Evolutionary conservation across 1,140 invertebrate genomes (phyloP).

Genomic region (Drosophila orosa): DNA sequence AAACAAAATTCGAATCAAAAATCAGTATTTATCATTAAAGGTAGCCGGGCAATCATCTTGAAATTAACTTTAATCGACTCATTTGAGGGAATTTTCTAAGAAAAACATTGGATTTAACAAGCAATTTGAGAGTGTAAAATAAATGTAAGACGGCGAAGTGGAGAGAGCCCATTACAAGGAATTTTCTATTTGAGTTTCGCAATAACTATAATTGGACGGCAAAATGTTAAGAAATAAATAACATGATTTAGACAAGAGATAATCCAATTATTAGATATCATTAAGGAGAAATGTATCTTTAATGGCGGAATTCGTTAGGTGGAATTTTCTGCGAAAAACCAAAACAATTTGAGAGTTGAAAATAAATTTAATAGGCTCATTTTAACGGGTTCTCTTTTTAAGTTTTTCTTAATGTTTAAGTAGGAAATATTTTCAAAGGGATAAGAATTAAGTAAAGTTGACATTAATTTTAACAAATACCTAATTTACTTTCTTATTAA

Average conservation of each 20-base stretch:
- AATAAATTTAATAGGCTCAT: not conserved
- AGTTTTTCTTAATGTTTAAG: not conserved
- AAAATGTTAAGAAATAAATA: slow-evolving; percentile 22
- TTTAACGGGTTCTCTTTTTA: not conserved
- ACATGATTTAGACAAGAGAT: slow-evolving; percentile 10
- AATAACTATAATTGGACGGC: slow-evolving; percentile 7
- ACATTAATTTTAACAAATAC: not conserved
- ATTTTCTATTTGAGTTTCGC: slow-evolving; percentile 8
- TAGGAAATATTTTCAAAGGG: too few relatives aligned
- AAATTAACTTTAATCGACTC: slow-evolving; percentile 5
- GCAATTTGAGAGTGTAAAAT: slow-evolving; percentile 15
- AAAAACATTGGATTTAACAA: slow-evolving; percentile 1
- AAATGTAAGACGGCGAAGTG: not conserved
- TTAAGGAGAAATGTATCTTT: not conserved
- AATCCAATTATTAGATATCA: slow-evolving; percentile 19
- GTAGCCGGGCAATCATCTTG: slow-evolving; percentile 9
- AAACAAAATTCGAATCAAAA: not conserved
- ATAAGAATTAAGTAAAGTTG: not conserved
- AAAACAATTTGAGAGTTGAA: not conserved
- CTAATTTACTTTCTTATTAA: not conserved
- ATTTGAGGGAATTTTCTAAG: slow-evolving; percentile 9
- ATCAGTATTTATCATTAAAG: slow-evolving; percentile 13
- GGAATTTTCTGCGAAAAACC: slow-evolving; percentile 9
- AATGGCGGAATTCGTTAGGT: slow-evolving; percentile 7
- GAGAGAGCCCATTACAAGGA: not conserved